phyloP scores from a whole-genome alignment of 1,140 invertebrate species.

The Mercenaria mercenaria region DNA sequence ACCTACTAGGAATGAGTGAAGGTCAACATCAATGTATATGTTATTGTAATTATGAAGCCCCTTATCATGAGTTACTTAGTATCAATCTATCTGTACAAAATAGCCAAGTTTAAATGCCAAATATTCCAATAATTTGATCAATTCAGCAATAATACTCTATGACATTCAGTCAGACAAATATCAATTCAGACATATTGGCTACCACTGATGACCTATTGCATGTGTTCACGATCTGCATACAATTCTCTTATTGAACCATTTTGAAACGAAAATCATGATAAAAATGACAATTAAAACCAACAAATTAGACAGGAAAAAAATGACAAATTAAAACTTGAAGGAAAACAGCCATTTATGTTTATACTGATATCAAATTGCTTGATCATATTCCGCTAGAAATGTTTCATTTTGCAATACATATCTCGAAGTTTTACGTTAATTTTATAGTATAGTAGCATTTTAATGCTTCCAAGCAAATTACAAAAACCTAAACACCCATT shows the following conservation, averaged over 20 bases:
- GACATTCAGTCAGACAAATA: background rate
- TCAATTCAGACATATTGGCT: background rate
- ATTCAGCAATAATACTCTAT: background rate
- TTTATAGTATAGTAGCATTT: too few relatives aligned
- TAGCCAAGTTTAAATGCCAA: background rate
- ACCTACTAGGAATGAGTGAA: too few relatives aligned
- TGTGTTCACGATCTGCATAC: background rate
- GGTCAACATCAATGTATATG: too few relatives aligned
- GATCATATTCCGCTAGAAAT: too few relatives aligned
- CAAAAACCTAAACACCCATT: too few relatives aligned
- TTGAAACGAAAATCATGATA: background rate
- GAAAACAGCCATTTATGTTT: too few relatives aligned
- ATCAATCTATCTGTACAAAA: background rate
- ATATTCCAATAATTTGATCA: slow-evolving; percentile 21
- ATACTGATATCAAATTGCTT: too few relatives aligned
- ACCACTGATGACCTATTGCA: background rate
- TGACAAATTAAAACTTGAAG: too few relatives aligned
- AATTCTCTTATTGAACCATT: background rate
- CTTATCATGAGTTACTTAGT: background rate
- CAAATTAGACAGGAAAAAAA: too few relatives aligned
- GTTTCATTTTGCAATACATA: too few relatives aligned
- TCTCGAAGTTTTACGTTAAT: too few relatives aligned
- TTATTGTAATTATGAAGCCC: background rate
- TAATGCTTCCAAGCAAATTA: too few relatives aligned
- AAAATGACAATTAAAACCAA: background rate